These are phyloP conservation scores for Strigamia transsilvanica DNA, from an alignment of 2,888 invertebrate genomes.

Conservation along the genomic window DNA sequence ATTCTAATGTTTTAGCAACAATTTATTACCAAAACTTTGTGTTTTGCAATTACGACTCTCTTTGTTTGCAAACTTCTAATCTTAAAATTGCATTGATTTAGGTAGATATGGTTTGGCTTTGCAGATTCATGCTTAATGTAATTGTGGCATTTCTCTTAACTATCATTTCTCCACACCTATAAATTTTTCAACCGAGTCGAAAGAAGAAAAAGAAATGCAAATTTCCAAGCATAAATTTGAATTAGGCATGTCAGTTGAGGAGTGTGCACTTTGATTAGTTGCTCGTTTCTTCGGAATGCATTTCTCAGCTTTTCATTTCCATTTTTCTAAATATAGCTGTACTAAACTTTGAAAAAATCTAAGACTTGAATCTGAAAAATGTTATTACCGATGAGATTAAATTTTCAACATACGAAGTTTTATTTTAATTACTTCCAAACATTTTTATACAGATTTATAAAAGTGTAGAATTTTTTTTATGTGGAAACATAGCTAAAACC, in stretches of 20 bases:
- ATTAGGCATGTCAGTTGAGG: conserved; percentile 43
- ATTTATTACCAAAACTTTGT: neutral
- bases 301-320: neutral
- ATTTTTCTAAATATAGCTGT: neutral
- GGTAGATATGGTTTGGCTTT: neutral
- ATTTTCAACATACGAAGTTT: neutral
- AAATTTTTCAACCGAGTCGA: conserved; percentile 12
- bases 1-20: neutral
- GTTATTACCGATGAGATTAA: neutral
- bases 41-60: neutral
- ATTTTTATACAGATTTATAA: neutral
- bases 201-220: conserved; percentile 22
- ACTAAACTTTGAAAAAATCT: neutral
- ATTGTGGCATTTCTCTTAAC: conserved; percentile 37
- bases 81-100: neutral
- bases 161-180: conserved; percentile 27
- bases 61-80: neutral
- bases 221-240: conserved; percentile 39
- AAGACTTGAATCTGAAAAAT: neutral
- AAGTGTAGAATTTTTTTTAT: neutral
- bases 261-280: conserved; percentile 38
- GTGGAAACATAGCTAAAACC: neutral
- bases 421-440: neutral
- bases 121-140: conserved; percentile 20
- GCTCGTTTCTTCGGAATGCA: neutral